These are phyloP conservation scores for Oryzias woworae DNA, from an alignment of 2,113 vertebrate species.

Conservation along the genomic window DNA sequence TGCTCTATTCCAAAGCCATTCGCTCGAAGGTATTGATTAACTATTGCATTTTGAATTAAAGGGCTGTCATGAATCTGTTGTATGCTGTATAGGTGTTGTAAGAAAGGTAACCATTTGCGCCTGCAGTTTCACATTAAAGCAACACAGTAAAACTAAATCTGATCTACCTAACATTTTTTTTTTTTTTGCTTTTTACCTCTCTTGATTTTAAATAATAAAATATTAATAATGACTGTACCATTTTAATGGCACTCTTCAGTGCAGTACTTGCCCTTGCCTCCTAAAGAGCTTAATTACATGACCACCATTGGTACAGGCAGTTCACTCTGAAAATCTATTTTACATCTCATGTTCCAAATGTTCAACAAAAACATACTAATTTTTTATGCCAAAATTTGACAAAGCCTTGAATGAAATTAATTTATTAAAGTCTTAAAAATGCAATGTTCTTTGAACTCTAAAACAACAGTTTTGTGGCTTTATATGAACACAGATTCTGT, in stretches of 20 bases:
- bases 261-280: constrained; percentile 4
- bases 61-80: constrained; percentile 44
- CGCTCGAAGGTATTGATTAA: constrained; percentile 71
- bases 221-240: not conserved
- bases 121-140: constrained; percentile 6
- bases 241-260: constrained; percentile 17
- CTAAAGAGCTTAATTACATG: constrained; percentile 19
- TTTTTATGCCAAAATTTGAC: constrained; percentile 6
- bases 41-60: constrained; percentile 63
- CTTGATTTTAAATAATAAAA: constrained; percentile 4
- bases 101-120: constrained; percentile 4
- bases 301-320: constrained; percentile 24
- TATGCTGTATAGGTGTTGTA: constrained; percentile 15
- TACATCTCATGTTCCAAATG: no score
- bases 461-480: constrained; percentile 20
- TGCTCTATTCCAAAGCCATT: constrained; percentile 68
- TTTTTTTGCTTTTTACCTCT: constrained; percentile 11
- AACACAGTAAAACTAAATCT: constrained; percentile 26
- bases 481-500: constrained; percentile 37
- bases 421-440: constrained; percentile 11
- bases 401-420: not conserved
- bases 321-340: constrained; percentile 14
- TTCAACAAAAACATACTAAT: not conserved
- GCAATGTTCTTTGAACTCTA: constrained; percentile 15
- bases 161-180: not conserved